These are phyloP conservation scores for Notolepis coatsorum DNA, from an alignment of 2,797 vertebrate genomes.

Conservation along the genomic window DNA sequence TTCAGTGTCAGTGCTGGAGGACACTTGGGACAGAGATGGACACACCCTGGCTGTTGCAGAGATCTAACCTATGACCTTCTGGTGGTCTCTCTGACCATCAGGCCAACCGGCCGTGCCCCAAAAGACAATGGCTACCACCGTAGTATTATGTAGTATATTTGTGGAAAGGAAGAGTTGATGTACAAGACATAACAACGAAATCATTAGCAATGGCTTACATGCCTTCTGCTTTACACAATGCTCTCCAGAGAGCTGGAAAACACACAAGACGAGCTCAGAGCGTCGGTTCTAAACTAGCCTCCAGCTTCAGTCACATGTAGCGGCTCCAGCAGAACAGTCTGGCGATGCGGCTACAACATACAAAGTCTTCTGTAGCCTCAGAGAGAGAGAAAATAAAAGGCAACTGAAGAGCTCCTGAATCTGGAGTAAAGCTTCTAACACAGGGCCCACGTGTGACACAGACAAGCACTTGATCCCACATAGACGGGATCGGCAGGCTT, in stretches of 20 bases:
- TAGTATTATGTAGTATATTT: not conserved
- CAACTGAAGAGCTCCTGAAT: not conserved
- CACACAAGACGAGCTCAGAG: not conserved
- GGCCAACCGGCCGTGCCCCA: no score
- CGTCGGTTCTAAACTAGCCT: not conserved
- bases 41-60: no score
- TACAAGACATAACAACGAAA: not conserved
- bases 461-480: slow-evolving; percentile 18
- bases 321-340: not conserved
- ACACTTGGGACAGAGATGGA: no score
- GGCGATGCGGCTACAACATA: not conserved
- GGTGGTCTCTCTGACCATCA: no score
- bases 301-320: not conserved
- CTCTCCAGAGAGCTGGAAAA: not conserved
- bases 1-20: no score
- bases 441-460: slow-evolving; percentile 10
- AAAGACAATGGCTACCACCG: no score
- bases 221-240: not conserved
- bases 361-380: not conserved
- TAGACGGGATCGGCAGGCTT: not conserved
- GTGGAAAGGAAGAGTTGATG: not conserved
- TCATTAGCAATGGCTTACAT: no score
- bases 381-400: no score
- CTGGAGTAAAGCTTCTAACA: not conserved
- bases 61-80: no score